Percentiles rank a stretch among this genome's conserved stretches.
phyloP scores from a whole-genome alignment of 1,140 invertebrate species.

The Chionoecetes opilio region DNA sequence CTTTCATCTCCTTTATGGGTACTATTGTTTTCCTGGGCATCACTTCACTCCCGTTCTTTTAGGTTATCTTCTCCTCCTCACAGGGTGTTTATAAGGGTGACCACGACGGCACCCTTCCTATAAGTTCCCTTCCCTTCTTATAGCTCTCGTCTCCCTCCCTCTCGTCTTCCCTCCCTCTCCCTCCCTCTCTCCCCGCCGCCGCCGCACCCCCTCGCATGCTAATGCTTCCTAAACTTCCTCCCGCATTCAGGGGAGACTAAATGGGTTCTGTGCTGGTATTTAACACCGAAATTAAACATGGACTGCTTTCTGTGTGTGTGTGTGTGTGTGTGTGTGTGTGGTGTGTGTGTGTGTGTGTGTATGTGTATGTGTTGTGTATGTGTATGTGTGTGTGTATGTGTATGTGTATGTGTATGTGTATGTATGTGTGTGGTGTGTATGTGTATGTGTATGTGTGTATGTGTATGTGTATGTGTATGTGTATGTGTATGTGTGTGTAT shows the following conservation, averaged over 20 bases:
- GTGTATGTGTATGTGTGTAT: no score
- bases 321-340: not conserved
- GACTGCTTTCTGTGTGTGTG: not conserved
- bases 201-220: not conserved
- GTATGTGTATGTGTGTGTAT: no score
- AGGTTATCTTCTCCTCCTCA: not conserved
- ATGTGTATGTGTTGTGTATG: not conserved
- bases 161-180: no score
- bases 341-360: conserved; percentile 32
- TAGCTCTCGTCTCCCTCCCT: not conserved
- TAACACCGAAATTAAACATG: not conserved
- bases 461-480: no score
- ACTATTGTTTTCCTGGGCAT: not conserved
- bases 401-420: no score
- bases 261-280: not conserved
- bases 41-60: not conserved
- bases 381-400: no score
- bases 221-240: conserved; percentile 8
- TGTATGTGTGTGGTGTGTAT: no score
- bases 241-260: conserved; percentile 25
- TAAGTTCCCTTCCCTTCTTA: no score
- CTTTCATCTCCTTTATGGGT: not conserved
- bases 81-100: no score
- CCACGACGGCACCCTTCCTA: not conserved
- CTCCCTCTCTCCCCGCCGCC: no score